Percentiles rank a stretch among this genome's conserved stretches.
These are phyloP conservation scores for Idaea aversata DNA, from an alignment of 2,888 invertebrate species.

Conservation along the genomic window DNA sequence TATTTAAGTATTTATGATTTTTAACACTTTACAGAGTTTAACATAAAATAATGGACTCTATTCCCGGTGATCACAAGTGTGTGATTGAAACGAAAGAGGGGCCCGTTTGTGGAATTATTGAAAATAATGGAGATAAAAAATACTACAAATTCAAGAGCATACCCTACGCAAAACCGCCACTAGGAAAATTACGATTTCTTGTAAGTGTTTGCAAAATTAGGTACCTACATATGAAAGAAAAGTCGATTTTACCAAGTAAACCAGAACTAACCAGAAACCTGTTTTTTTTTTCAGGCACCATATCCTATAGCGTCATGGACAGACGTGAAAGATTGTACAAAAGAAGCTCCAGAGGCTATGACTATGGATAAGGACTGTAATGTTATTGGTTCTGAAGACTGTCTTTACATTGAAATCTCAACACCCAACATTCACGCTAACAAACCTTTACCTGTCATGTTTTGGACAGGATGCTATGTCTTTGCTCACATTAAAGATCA, in stretches of 20 bases:
- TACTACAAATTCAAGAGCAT: slow-evolving; percentile 62
- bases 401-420: slow-evolving; percentile 65
- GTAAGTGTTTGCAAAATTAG: slow-evolving; percentile 41
- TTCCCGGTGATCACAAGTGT: slow-evolving; percentile 33
- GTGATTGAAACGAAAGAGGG: slow-evolving; percentile 50
- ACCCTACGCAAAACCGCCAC: slow-evolving; percentile 67
- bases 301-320: slow-evolving; percentile 50
- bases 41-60: slow-evolving; percentile 27
- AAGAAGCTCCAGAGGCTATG: slow-evolving; percentile 44
- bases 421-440: slow-evolving; percentile 53
- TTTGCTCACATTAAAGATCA: slow-evolving; percentile 51
- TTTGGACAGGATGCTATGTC: slow-evolving; percentile 69
- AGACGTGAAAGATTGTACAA: slow-evolving; percentile 54
- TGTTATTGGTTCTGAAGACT: slow-evolving; percentile 63
- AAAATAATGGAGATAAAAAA: slow-evolving; percentile 41
- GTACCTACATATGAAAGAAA: neutral
- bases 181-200: slow-evolving; percentile 58
- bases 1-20: neutral
- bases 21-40: neutral
- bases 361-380: slow-evolving; percentile 9
- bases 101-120: slow-evolving; percentile 54
- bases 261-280: neutral
- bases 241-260: neutral
- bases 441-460: slow-evolving; percentile 71
- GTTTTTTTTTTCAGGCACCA: slow-evolving; percentile 58